Evolutionary conservation across 2,797 vertebrate species (phyloP).

Genomic region (Labeo calbasu): DNA sequence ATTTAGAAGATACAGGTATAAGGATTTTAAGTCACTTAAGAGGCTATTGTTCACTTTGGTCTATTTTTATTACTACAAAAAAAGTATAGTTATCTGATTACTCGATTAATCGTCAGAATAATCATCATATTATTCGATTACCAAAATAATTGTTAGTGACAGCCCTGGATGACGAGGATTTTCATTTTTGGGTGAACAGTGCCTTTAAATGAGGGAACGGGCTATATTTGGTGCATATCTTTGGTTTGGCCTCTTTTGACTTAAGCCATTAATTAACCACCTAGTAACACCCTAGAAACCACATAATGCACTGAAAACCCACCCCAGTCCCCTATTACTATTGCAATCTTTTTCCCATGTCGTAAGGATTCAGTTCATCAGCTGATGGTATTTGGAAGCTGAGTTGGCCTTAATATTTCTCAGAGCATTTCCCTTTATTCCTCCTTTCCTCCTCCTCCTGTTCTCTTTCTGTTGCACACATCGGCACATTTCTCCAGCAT

Average conservation of each 20-base stretch:
- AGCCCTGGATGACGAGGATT: background rate
- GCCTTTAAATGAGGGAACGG: background rate
- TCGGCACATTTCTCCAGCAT: conserved; percentile 63
- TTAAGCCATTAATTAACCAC: background rate
- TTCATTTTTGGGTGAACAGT: background rate
- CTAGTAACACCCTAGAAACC: background rate
- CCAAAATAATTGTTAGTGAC: too few species aligned
- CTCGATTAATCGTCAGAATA: too few species aligned
- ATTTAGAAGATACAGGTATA: too few species aligned
- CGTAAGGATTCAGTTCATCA: background rate
- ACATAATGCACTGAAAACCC: background rate
- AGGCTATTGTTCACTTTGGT: too few species aligned
- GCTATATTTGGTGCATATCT: background rate
- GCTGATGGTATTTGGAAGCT: conserved; percentile 22
- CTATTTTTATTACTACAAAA: too few species aligned
- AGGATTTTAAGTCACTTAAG: too few species aligned
- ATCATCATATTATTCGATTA: too few species aligned
- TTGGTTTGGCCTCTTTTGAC: conserved; percentile 15
- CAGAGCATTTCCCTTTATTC: background rate
- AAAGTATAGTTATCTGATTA: too few species aligned
- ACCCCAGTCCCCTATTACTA: background rate
- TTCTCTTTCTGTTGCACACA: conserved; percentile 26
- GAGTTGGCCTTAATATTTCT: conserved; percentile 11
- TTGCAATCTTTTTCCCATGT: background rate
- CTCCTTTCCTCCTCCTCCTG: conserved; percentile 59